These are phyloP conservation scores for Probosciger aterrimus DNA, from an alignment of 2,113 vertebrate species.

Conservation along the genomic window DNA sequence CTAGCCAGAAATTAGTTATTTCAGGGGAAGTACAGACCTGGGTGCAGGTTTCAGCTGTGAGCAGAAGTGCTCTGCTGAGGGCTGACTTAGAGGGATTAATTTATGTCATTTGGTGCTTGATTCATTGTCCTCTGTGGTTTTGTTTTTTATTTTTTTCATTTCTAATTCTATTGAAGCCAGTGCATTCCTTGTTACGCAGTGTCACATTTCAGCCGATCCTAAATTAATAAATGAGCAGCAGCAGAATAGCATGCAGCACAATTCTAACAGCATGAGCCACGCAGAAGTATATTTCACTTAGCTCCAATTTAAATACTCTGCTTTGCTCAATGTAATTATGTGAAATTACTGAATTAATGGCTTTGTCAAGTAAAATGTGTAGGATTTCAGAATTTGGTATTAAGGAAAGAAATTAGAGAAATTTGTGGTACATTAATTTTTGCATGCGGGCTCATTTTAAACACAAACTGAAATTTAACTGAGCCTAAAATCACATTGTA, in stretches of 20 bases:
- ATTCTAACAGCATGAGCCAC: conserved; percentile 58
- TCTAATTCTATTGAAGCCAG: not conserved
- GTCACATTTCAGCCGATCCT: not conserved
- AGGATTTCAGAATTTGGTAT: conserved; percentile 35
- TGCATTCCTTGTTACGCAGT: not conserved
- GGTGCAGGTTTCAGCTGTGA: conserved; percentile 7
- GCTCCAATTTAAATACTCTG: conserved; percentile 58
- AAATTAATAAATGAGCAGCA: conserved; percentile 65
- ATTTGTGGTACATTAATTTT: conserved; percentile 3
- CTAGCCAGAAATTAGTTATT: conserved; percentile 33
- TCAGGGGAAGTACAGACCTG: not conserved
- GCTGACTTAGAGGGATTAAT: conserved; percentile 12
- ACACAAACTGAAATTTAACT: not conserved
- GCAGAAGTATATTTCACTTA: conserved; percentile 67
- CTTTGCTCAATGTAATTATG: conserved; percentile 64
- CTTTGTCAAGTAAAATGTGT: conserved; percentile 56
- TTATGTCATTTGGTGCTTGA: not conserved
- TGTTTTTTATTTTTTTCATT: not conserved
- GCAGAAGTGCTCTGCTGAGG: conserved; percentile 36
- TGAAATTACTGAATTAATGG: conserved; percentile 68
- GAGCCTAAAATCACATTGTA: not conserved
- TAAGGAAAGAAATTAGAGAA: conserved; percentile 18
- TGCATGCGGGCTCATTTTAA: not conserved
- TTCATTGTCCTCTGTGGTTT: not conserved
- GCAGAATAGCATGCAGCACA: conserved; percentile 57